These are phyloP conservation scores for Asobara japonica DNA, from an alignment of 1,140 invertebrate species.

Conservation along the genomic window DNA sequence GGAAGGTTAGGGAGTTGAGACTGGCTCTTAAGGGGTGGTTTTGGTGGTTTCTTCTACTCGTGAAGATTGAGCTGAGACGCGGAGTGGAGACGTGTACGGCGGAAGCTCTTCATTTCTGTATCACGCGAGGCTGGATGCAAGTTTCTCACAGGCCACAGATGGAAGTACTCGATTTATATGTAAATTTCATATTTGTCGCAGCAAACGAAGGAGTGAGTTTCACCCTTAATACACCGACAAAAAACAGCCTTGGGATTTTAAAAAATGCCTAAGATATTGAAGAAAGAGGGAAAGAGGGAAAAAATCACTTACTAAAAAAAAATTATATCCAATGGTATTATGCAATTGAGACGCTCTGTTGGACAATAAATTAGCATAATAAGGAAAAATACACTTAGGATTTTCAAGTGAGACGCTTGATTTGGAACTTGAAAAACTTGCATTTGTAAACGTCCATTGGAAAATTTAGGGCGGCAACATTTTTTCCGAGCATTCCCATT, in stretches of 20 bases:
- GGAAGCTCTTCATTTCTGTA: conserved; percentile 62
- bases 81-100: neutral
- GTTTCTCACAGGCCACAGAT: conserved; percentile 66
- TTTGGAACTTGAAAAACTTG: too few relatives aligned
- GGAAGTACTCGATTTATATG: conserved; percentile 78
- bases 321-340: too few relatives aligned
- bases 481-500: too few relatives aligned
- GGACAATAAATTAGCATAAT: too few relatives aligned
- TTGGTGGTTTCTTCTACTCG: conserved; percentile 11
- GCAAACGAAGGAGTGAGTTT: conserved; percentile 43
- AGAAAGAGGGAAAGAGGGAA: conserved; percentile 23
- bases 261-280: conserved; percentile 7
- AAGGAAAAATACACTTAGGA: too few relatives aligned
- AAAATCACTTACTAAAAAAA: neutral
- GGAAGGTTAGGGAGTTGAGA: conserved; percentile 51
- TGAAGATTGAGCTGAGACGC: neutral
- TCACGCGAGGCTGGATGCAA: conserved; percentile 53
- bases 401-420: too few relatives aligned
- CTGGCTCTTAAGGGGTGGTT: conserved; percentile 53
- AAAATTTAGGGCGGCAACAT: too few relatives aligned
- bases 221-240: neutral
- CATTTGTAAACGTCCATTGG: too few relatives aligned
- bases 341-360: too few relatives aligned
- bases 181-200: conserved; percentile 78
- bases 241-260: conserved; percentile 20